Evolutionary conservation across 2,113 vertebrate genomes (phyloP).

Genomic region (Lycocorax pyrrhopterus): DNA sequence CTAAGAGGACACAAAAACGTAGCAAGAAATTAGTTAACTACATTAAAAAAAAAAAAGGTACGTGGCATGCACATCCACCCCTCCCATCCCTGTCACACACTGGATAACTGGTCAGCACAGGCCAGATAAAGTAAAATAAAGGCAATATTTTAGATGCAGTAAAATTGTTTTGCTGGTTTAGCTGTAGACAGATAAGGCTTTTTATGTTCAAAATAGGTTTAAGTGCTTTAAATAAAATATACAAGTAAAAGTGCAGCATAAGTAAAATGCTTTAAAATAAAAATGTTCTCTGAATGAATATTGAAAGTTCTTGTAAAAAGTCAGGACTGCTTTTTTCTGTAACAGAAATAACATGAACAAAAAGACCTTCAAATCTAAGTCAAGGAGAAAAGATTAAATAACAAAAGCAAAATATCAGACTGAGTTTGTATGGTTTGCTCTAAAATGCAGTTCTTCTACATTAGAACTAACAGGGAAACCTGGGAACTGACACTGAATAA

Average conservation of each 20-base stretch:
- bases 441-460: background rate
- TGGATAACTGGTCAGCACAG: background rate
- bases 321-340: background rate
- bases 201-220: background rate
- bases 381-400: background rate
- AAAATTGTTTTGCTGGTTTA: background rate
- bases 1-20: background rate
- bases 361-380: background rate
- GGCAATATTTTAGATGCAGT: background rate
- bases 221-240: background rate
- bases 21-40: background rate
- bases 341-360: background rate
- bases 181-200: background rate
- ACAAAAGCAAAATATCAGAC: background rate
- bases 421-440: background rate
- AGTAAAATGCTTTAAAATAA: background rate
- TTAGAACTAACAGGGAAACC: background rate
- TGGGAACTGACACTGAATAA: background rate
- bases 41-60: background rate
- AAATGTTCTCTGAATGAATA: background rate
- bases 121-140: background rate
- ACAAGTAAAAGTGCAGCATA: background rate
- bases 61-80: background rate
- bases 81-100: background rate
- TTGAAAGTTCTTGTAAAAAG: background rate